Evolutionary conservation across 2,888 invertebrate genomes (phyloP), one percentile per base, ranked within the genome.

Genomic region (Mechanitis mazaeus): DNA sequence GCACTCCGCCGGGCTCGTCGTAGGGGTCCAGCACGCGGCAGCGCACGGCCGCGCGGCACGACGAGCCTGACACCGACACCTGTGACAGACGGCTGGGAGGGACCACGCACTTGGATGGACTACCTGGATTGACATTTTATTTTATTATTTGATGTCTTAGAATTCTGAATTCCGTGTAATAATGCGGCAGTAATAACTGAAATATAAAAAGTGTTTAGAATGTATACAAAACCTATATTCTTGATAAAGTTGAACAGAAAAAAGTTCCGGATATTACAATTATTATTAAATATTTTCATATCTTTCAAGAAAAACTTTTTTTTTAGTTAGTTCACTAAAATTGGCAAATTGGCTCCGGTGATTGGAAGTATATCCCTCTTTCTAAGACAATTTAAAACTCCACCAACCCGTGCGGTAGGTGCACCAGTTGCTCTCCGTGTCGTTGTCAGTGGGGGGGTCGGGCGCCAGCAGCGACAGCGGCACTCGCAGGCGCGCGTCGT

Each of bases 1-100:
- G 81, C 38, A 95, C 92, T 69, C 93, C 94, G 67, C 91, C 92
- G 1, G 91, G 90, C 68, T 92, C 90, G 68, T 93, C 93, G 75
- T 95, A 95, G 0, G 95, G 94, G 78, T 94, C 92, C 42, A 93
- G 85, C 53, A 95, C 92, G 73, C 92, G 92, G 72, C 95, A 96
- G 60, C 94, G 92, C 69, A 95, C 92, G 33, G 93, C 92, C 2
- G 94, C 93, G 58, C 85, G 87, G 76, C 95, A 95, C 1, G 81
- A 82, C 61, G 84, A 81, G 5, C 81, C 81, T 1, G 81, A 75
- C 28, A 75, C 67, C 6, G 66, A 60, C 68, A 89, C 82, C 59
- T 84, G 85, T 3, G 75, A 73, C 35, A 87, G 75, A 57, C 91
- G 88, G 9, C 82, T 79, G 0, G 84, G 75, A 0, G 94, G 94